Evolutionary conservation across 2,113 vertebrate species (phyloP).

Genomic region (Spilogale gracilis): DNA sequence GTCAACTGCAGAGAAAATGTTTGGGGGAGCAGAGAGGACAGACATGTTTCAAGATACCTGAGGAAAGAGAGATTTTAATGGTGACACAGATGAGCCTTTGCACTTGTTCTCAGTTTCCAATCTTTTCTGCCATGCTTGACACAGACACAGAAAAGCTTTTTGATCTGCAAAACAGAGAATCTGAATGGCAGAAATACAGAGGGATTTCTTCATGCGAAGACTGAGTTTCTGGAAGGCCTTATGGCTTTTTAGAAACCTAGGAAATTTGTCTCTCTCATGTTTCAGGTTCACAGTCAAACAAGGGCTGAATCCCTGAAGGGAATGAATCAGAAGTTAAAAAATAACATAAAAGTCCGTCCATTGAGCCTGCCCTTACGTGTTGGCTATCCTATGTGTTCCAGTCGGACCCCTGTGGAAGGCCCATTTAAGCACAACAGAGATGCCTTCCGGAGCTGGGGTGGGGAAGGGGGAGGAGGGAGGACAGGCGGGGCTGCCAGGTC

Average conservation of each 20-base stretch:
- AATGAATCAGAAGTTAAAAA: conserved; percentile 18
- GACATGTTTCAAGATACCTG: neutral
- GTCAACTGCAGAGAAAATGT: neutral
- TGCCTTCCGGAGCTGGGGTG: neutral
- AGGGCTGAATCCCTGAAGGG: neutral
- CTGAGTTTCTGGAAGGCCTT: neutral
- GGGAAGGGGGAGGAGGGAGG: no score
- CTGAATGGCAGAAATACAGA: neutral
- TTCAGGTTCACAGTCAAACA: neutral
- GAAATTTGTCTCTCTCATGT: neutral
- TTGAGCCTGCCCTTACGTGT: neutral
- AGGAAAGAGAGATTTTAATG: neutral
- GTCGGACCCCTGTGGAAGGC: neutral
- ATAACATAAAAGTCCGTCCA: neutral
- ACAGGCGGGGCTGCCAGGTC: neutral
- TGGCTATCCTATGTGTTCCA: neutral
- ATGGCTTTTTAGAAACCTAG: neutral
- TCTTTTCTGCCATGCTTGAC: neutral
- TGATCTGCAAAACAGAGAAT: neutral
- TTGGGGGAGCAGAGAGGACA: neutral
- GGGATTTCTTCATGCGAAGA: neutral
- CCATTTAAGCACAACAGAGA: conserved; percentile 6
- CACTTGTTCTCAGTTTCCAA: neutral
- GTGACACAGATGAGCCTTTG: neutral
- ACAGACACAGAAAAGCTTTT: neutral